Percentiles rank a stretch among this genome's conserved stretches.
phyloP scores from a whole-genome alignment of 2,888 invertebrate genomes.

The Timema podura region DNA sequence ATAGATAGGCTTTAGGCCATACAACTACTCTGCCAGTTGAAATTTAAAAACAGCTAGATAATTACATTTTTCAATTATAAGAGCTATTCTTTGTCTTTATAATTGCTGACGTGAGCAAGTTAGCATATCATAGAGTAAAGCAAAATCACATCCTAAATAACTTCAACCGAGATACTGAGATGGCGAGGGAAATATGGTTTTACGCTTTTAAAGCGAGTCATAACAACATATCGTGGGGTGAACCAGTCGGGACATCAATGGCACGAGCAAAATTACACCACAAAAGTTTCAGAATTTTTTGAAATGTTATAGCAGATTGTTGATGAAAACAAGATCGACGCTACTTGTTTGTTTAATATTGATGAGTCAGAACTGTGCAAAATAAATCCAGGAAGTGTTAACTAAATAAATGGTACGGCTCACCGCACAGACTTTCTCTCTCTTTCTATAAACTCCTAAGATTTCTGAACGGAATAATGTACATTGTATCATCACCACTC shows the following conservation, averaged over 20 bases:
- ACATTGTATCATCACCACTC: no score
- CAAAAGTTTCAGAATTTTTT: background rate
- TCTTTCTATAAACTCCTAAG: no score
- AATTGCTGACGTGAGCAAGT: constrained; percentile 1
- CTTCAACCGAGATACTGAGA: background rate
- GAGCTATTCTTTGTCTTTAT: background rate
- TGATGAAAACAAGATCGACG: background rate
- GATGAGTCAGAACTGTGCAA: constrained; percentile 1
- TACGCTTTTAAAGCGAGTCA: background rate
- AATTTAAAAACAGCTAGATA: background rate
- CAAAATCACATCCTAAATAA: background rate
- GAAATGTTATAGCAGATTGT: background rate
- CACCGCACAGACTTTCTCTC: no score
- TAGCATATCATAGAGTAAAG: background rate
- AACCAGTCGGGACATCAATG: background rate
- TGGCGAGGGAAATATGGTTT: background rate
- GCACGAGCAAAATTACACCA: background rate
- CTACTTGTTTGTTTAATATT: background rate
- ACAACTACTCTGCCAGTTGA: background rate
- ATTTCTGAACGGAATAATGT: no score
- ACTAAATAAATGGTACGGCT: no score
- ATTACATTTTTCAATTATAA: background rate
- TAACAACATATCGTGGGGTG: background rate
- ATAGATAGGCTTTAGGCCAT: background rate
- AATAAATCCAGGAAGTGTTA: background rate